Conservation (phyloP, 2,113 vertebrate genomes). For the Pomatorhinus ruficollis region DNA sequence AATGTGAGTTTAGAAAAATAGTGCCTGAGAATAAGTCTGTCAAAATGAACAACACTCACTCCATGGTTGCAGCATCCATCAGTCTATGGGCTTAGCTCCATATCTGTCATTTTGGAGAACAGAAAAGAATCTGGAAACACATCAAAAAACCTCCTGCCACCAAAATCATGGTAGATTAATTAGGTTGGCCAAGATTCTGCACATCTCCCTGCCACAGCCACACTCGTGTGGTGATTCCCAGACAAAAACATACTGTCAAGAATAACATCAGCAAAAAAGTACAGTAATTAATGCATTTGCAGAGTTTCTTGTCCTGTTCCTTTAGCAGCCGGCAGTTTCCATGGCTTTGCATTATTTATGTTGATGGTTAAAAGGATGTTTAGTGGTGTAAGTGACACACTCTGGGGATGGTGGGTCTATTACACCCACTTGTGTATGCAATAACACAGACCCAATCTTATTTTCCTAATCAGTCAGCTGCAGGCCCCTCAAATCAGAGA, state of each 20-base stretch:
- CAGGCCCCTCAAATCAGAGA: neutral
- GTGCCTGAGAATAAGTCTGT: neutral
- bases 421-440: neutral
- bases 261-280: neutral
- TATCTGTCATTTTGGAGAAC: neutral
- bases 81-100: neutral
- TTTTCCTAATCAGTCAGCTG: neutral
- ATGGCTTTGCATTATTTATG: neutral
- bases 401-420: neutral
- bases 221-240: neutral
- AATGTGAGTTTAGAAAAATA: neutral
- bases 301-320: neutral
- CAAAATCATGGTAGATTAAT: neutral
- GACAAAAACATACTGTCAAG: neutral
- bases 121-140: neutral
- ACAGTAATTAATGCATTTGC: neutral
- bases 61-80: constrained; percentile 3
- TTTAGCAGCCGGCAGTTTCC: neutral
- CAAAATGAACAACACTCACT: neutral
- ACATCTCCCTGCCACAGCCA: neutral
- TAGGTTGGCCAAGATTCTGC: neutral
- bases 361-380: neutral
- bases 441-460: neutral
- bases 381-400: neutral
- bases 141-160: neutral